Conservation (phyloP, 2,888 invertebrate species). For the Drosophila percnosoma region DNA sequence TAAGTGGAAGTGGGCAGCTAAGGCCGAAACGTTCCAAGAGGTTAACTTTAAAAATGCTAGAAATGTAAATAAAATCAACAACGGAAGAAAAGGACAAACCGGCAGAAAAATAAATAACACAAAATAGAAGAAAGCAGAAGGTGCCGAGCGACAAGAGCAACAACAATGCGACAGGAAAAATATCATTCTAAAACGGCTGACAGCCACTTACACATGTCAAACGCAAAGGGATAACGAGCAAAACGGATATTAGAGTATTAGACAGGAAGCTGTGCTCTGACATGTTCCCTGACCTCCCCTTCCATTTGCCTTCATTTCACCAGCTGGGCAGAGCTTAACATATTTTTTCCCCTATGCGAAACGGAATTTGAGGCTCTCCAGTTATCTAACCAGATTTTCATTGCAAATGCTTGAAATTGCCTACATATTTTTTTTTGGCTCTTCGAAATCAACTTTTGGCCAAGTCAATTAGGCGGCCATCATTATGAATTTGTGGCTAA, state of each 20-base stretch:
- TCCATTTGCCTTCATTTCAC: slow-evolving; percentile 11
- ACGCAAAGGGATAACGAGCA: slow-evolving; percentile 78
- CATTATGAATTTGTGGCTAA: slow-evolving; percentile 49
- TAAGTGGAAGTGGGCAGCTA: slow-evolving; percentile 49
- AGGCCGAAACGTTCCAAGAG: slow-evolving; percentile 24
- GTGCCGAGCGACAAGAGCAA: slow-evolving; percentile 39
- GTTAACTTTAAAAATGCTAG: slow-evolving; percentile 64
- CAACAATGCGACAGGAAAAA: slow-evolving; percentile 60
- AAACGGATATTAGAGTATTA: slow-evolving; percentile 79
- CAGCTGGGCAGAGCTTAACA: slow-evolving; percentile 47
- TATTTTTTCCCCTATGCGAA: slow-evolving; percentile 7
- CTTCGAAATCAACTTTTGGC: slow-evolving; percentile 28
- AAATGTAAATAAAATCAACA: slow-evolving; percentile 80
- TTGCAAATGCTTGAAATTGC: slow-evolving; percentile 48
- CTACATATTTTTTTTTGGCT: slow-evolving; percentile 35
- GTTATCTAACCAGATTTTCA: slow-evolving; percentile 21
- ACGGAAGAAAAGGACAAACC: slow-evolving; percentile 55
- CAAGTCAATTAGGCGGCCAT: slow-evolving; percentile 55
- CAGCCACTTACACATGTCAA: slow-evolving; percentile 81
- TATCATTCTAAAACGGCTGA: slow-evolving; percentile 78
- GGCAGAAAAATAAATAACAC: slow-evolving; percentile 1
- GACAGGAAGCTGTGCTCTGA: slow-evolving; percentile 68
- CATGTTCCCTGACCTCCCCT: slow-evolving; percentile 44
- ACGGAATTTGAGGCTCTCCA: slow-evolving; percentile 25
- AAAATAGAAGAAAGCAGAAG: slow-evolving; percentile 51